These are phyloP conservation scores for Gulo gulo DNA, from an alignment of 2,113 vertebrate species.

Conservation along the genomic window DNA sequence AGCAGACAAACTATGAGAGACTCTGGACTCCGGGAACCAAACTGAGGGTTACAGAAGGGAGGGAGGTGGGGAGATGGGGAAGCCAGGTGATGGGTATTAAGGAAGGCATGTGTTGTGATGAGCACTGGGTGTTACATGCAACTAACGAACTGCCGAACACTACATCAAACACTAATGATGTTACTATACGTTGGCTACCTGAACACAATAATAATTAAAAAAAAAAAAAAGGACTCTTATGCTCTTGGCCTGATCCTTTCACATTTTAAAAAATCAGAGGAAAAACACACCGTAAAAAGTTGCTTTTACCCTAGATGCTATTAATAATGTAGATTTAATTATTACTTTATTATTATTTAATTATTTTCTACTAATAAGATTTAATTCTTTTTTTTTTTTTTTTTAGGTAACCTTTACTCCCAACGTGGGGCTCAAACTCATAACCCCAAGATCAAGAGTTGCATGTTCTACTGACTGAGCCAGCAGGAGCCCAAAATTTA, in stretches of 20 bases:
- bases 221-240: not conserved
- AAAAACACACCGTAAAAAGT: not conserved
- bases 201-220: not conserved
- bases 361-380: not conserved
- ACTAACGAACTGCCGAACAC: not conserved
- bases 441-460: not conserved
- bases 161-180: not conserved
- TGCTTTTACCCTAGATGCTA: not conserved
- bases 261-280: not conserved
- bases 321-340: conserved; percentile 23
- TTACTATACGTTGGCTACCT: not conserved
- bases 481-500: not conserved
- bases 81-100: not conserved
- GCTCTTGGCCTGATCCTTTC: not conserved
- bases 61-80: not conserved
- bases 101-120: not conserved
- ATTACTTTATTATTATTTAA: not conserved
- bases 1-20: not conserved
- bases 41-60: not conserved
- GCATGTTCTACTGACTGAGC: no score
- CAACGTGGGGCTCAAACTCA: not conserved
- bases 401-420: not conserved
- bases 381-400: not conserved
- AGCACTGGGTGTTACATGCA: not conserved
- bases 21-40: not conserved